Percentiles rank a stretch among this genome's conserved stretches.
Conservation (phyloP, 2,888 invertebrate species). For the Acleris literana region DNA sequence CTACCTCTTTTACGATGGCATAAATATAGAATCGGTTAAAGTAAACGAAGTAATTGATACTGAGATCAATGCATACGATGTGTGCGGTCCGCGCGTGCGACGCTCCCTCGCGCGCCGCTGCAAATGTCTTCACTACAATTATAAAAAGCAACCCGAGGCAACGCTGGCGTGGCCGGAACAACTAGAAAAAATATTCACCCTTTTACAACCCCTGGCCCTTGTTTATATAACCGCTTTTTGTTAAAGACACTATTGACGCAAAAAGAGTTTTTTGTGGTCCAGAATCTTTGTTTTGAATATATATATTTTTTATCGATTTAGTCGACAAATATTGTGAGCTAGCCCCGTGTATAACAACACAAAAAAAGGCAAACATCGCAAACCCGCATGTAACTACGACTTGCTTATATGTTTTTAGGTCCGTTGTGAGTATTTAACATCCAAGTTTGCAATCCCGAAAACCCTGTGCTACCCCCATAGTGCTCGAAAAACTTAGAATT, state of each 20-base stretch:
- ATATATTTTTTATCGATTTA: too few species aligned
- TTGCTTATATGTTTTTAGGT: too few species aligned
- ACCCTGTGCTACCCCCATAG: too few species aligned
- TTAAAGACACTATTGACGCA: constrained; percentile 35
- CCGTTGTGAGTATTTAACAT: too few species aligned
- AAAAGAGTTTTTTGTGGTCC: neutral
- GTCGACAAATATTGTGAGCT: too few species aligned
- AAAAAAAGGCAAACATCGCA: too few species aligned
- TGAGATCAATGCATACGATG: constrained; percentile 58
- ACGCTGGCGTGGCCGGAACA: constrained; percentile 40
- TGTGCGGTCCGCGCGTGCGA: constrained; percentile 59
- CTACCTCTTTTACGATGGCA: constrained; percentile 22
- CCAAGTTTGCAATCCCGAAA: too few species aligned
- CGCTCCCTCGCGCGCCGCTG: constrained; percentile 37
- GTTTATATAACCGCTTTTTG: constrained; percentile 48
- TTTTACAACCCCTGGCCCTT: constrained; percentile 53
- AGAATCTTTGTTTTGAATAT: neutral
- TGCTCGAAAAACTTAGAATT: too few species aligned
- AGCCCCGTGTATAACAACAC: too few species aligned
- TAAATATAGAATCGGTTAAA: constrained; percentile 50
- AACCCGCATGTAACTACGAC: too few species aligned
- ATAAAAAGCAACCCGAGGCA: constrained; percentile 14
- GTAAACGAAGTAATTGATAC: constrained; percentile 67
- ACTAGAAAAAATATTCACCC: constrained; percentile 53
- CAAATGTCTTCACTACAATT: constrained; percentile 47